These are phyloP conservation scores for Passer domesticus DNA, from an alignment of 2,113 vertebrate species.

Conservation along the genomic window DNA sequence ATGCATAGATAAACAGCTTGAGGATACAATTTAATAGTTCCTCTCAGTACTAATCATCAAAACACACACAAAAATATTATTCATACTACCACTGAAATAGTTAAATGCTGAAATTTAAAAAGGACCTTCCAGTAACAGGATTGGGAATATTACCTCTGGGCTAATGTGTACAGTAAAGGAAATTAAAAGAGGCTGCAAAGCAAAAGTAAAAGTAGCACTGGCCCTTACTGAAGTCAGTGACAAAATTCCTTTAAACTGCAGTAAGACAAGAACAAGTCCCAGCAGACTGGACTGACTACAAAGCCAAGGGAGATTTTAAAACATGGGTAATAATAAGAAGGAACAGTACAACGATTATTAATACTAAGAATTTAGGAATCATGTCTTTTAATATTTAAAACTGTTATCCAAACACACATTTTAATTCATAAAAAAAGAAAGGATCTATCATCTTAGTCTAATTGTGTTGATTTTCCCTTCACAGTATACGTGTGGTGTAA, in stretches of 20 bases:
- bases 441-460: background rate
- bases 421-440: background rate
- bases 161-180: background rate
- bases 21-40: background rate
- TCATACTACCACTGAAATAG: background rate
- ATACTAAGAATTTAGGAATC: background rate
- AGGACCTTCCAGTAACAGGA: background rate
- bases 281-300: slow-evolving; percentile 18
- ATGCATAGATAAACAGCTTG: background rate
- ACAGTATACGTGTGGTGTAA: background rate
- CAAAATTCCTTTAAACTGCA: slow-evolving; percentile 29
- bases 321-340: background rate
- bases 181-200: slow-evolving; percentile 37
- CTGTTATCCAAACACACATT: background rate
- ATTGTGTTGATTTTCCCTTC: background rate
- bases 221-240: background rate
- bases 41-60: background rate
- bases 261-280: background rate
- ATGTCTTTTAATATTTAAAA: background rate
- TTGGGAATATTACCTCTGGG: background rate
- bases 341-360: background rate
- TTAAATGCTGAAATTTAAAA: background rate
- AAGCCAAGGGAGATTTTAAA: background rate
- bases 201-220: slow-evolving; percentile 40
- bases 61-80: background rate